Conservation (phyloP, 1,140 invertebrate species). For the Pogonomyrmex californicus region DNA sequence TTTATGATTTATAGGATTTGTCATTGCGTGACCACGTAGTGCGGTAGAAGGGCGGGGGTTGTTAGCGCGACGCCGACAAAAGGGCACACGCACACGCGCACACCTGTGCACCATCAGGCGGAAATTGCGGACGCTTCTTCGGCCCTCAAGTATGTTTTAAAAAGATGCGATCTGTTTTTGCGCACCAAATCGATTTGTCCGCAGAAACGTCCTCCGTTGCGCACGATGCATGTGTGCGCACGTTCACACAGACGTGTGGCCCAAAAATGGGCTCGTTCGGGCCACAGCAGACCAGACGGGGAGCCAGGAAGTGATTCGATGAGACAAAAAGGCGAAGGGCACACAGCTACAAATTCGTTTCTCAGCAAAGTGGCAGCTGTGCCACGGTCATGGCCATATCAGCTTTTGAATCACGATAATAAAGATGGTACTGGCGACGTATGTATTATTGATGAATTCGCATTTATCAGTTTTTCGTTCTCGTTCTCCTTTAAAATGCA, state of each 20-base stretch:
- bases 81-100: slow-evolving; percentile 7
- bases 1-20: slow-evolving; percentile 71
- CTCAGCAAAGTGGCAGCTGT: slow-evolving; percentile 79
- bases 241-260: slow-evolving; percentile 40
- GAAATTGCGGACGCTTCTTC: slow-evolving; percentile 71
- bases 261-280: slow-evolving; percentile 47
- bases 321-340: slow-evolving; percentile 66
- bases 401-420: slow-evolving; percentile 37
- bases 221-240: slow-evolving; percentile 16
- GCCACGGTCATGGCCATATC: slow-evolving; percentile 35
- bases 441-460: slow-evolving; percentile 49
- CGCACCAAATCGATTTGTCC: slow-evolving; percentile 72
- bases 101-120: slow-evolving; percentile 28
- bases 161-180: slow-evolving; percentile 83
- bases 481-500: neutral
- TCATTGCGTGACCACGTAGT: slow-evolving; percentile 45
- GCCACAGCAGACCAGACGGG: slow-evolving; percentile 19
- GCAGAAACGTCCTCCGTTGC: slow-evolving; percentile 64
- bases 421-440: slow-evolving; percentile 35
- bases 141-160: slow-evolving; percentile 82
- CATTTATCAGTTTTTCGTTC: slow-evolving; percentile 33
- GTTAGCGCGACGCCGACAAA: slow-evolving; percentile 49
- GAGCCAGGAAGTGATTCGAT: slow-evolving; percentile 40
- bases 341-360: slow-evolving; percentile 75
- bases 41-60: slow-evolving; percentile 21